A percentile compares a stretch with the other conserved stretches of the same genome.
Evolutionary conservation across 1,140 invertebrate species (phyloP).

Genomic region (Sipha flava): DNA sequence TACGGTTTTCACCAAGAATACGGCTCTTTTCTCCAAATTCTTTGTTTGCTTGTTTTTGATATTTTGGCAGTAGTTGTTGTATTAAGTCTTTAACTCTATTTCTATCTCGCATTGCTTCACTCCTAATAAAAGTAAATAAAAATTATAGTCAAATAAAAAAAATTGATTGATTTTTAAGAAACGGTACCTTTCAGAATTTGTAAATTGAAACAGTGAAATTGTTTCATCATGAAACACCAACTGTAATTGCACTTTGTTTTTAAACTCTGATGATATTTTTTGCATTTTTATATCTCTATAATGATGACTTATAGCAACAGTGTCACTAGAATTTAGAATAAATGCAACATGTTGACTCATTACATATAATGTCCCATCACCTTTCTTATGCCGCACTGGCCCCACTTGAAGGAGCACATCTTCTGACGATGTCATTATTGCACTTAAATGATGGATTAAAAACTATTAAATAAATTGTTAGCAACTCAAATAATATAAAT

Average conservation of each 20-base stretch:
- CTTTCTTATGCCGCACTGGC: constrained; percentile 90
- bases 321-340: constrained; percentile 87
- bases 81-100: constrained; percentile 90
- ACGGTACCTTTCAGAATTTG: constrained; percentile 67
- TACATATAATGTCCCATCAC: constrained; percentile 88
- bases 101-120: constrained; percentile 78
- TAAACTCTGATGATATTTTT: constrained; percentile 96
- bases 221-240: constrained; percentile 87
- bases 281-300: constrained; percentile 96
- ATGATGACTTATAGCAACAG: constrained; percentile 81
- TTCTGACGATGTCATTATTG: constrained; percentile 76
- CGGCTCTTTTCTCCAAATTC: constrained; percentile 84
- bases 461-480: neutral
- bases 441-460: neutral
- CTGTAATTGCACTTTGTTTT: constrained; percentile 98
- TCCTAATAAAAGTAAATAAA: constrained; percentile 32
- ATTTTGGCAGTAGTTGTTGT: constrained; percentile 86
- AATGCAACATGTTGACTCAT: constrained; percentile 92
- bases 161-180: neutral
- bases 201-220: constrained; percentile 96
- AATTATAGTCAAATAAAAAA: neutral
- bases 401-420: constrained; percentile 87
- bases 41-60: constrained; percentile 86
- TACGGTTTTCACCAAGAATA: constrained; percentile 73
- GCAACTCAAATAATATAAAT: neutral